Evolutionary conservation across 2,113 vertebrate genomes (phyloP), one percentile per base, ranked within the genome.

Genomic region (Gopherus flavomarginatus): DNA sequence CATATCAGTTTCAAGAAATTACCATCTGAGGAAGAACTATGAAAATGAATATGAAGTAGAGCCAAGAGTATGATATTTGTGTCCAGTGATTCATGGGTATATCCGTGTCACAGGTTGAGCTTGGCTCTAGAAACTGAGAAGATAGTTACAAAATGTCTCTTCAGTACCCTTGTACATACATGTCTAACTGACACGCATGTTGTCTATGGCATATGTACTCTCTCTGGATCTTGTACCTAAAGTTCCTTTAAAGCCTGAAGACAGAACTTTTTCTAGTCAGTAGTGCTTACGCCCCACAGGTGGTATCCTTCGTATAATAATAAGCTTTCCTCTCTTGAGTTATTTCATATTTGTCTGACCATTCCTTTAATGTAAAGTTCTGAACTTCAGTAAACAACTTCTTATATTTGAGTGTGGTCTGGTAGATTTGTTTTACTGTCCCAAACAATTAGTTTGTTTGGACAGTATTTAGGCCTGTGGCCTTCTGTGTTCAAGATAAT

Each of bases 291-390:
- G 6, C 53, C 93, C 79, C 91, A 57, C 62, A 85, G 79, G 62
- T 95, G 57, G 19, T 62, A 97, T 95, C 54, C 81, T 92, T 95
- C 85, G 86, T 31, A n/a, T 13, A 26, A 13, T 47, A 91, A 95
- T 83, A 94, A 93, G 89, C 87, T 94, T 42, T 94, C 86, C 53
- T 82, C 88, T 24, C 78, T 81, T 91, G 89, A 87, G 88, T 88
- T 95, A 88, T 85, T 93, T 92, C 87, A 90, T 95, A 92, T 91
- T 95, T n/a, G 72, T 95, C 78, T 92, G 81, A 38, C 29, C 91
- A 88, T 91, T 96, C 22, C 65, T 85, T 92, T 79, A 87, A 69
- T 83, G n/a, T 81, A 88, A 96, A 92, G 81, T 93, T 92, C 4
- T 9, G 56, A 77, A 86, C 85, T 90, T 90, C 77, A 65, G 72